Base-by-base conservation (phyloP, 2,797 vertebrate genomes). In the Smutsia gigantea region DNA sequence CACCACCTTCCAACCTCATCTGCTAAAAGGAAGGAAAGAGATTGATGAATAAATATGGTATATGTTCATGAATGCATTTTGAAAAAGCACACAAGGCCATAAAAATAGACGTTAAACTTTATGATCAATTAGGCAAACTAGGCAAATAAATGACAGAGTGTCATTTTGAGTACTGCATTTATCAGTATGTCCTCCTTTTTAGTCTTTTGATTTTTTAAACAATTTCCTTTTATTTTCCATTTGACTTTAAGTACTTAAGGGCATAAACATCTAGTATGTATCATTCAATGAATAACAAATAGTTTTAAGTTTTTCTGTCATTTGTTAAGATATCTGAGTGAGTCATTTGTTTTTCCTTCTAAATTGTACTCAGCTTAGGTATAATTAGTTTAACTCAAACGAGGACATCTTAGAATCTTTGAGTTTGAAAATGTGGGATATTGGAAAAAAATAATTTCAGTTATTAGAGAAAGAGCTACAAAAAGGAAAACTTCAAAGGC, bases 401-500 rank as follows among this genome's bases (percentile, higher is more conserved):
- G 37, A 86, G 89, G 64, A 74, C 90, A 15, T 21, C 21, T 95
- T 94, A 53, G 94, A 86, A 72, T 69, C 79, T 87, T 97, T 88
- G 17, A 75, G 57, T 97, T 97, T 92, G 61, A 90, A 97, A 97
- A 55, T 96, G 42, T 64, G 27, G 23, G 1, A 1, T 89, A 66
- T 89, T 87, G 18, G 9, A 93, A 89, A 90, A 93, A 93, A 93
- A 88, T 93, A 90, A 90, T 64, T 90, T 63, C 83, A 87, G 77
- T 61, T 96, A 88, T 84, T 95, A 29, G 8, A 78, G 66, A 37
- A 93, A 75, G 93, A 91, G 25, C 11, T 34, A 68, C 42, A 49
- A 72, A 86, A 83, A 46, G 51, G 91, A 88, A 97, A 97, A 84
- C 96, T 83, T 96, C 7, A 66, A 96, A 97, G 96, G 68, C 63